Percentiles rank a stretch among this genome's conserved stretches.
Evolutionary conservation across 1,140 invertebrate genomes (phyloP).

Genomic region (Limonius californicus): DNA sequence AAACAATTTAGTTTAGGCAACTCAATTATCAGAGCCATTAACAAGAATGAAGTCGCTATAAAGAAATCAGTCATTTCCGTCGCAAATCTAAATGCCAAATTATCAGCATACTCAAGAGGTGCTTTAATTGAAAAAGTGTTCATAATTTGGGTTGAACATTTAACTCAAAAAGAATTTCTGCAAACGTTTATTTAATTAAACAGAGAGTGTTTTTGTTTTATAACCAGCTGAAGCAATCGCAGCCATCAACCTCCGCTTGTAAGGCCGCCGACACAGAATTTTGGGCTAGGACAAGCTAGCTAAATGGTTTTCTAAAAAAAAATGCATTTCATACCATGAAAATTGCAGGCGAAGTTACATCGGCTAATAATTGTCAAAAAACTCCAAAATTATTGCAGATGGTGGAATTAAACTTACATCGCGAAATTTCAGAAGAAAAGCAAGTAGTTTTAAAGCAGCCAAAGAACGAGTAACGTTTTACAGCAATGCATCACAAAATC

Average conservation of each 20-base stretch:
- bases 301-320: background rate
- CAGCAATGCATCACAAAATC: too few species aligned
- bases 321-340: background rate
- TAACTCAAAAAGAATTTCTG: background rate
- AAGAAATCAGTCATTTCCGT: background rate
- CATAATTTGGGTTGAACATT: background rate
- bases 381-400: conserved; percentile 41
- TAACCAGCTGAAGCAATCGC: background rate
- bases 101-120: background rate
- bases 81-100: background rate
- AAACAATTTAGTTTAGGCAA: background rate
- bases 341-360: too few species aligned
- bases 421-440: conserved; percentile 37
- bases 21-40: background rate
- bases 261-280: too few species aligned
- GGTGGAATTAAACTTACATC: conserved; percentile 38
- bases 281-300: background rate
- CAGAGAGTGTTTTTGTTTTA: background rate
- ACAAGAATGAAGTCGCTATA: background rate
- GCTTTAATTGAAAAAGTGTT: background rate
- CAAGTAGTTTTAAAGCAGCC: conserved; percentile 45
- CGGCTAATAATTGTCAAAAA: too few species aligned
- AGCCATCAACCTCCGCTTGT: background rate
- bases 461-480: conserved; percentile 50
- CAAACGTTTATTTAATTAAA: background rate